phyloP scores from a whole-genome alignment of 2,113 vertebrate genomes.

The Alligator mississippiensis region DNA sequence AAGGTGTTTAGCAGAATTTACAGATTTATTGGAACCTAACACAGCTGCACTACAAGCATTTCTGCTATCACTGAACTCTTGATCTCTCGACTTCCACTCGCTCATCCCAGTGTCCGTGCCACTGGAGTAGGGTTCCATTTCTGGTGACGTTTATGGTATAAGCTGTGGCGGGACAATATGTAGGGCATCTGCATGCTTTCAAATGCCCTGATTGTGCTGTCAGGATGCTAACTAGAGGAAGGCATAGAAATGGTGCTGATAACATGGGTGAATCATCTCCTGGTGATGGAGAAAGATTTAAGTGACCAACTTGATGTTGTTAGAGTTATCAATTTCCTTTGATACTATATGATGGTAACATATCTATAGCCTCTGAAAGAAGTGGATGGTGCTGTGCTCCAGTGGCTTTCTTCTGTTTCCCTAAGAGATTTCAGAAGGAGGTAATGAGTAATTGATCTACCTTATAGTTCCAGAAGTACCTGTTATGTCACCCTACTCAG shows the following conservation, averaged over 20 bases:
- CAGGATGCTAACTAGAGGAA: neutral
- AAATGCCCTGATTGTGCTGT: neutral
- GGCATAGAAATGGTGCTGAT: neutral
- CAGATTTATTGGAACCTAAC: too few relatives aligned
- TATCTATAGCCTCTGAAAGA: neutral
- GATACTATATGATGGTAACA: neutral
- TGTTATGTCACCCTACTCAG: accelerated
- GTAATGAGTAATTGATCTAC: neutral
- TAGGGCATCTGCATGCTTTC: neutral
- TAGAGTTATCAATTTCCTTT: neutral
- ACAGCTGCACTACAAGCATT: too few relatives aligned
- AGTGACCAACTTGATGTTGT: neutral
- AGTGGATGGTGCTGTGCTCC: neutral
- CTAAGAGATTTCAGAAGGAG: neutral
- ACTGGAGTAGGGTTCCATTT: neutral
- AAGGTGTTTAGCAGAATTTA: too few relatives aligned
- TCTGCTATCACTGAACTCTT: too few relatives aligned
- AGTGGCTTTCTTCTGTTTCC: neutral
- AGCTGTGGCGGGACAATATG: neutral
- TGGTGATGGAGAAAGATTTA: neutral
- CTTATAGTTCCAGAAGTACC: neutral
- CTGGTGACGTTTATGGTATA: neutral
- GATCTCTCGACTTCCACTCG: too few relatives aligned
- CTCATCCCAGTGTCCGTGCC: too few relatives aligned
- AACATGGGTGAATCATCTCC: neutral